Conservation (phyloP, 2,888 invertebrate species). For the Phanerotoma sp. region DNA sequence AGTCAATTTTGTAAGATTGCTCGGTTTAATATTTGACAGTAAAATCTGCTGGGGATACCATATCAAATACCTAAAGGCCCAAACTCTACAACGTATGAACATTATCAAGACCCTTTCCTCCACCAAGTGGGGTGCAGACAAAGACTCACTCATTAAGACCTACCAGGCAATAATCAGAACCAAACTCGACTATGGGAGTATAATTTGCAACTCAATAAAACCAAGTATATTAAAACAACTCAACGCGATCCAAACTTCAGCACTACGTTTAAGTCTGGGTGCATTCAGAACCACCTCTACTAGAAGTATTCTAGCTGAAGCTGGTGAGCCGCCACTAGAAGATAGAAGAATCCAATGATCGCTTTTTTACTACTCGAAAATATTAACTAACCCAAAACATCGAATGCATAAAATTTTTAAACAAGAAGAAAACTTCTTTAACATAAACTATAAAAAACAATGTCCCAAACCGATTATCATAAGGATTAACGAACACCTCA, state of each 20-base stretch:
- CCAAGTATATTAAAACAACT: background rate
- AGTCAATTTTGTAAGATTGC: constrained; percentile 6
- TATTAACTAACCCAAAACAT: too few species aligned
- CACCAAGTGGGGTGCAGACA: constrained; percentile 21
- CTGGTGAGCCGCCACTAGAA: constrained; percentile 13
- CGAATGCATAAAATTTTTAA: too few species aligned
- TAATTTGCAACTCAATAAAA: constrained; percentile 24
- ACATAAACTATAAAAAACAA: too few species aligned
- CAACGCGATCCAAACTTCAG: constrained; percentile 19
- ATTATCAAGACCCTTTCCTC: constrained; percentile 16
- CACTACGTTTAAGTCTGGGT: constrained; percentile 17
- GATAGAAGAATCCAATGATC: too few species aligned
- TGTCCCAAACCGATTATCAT: too few species aligned
- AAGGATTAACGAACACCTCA: too few species aligned
- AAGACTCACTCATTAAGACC: constrained; percentile 5
- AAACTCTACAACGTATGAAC: constrained; percentile 8
- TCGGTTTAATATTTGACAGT: constrained; percentile 23
- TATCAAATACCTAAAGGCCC: constrained; percentile 10
- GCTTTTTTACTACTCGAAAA: too few species aligned
- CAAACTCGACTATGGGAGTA: constrained; percentile 27
- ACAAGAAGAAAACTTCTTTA: too few species aligned
- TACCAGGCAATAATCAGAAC: constrained; percentile 27
- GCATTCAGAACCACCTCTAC: constrained; percentile 18
- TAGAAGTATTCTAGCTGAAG: constrained; percentile 12
- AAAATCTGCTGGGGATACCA: constrained; percentile 23